Conservation (phyloP, 2,113 vertebrate genomes). For the Pitta sordida region DNA sequence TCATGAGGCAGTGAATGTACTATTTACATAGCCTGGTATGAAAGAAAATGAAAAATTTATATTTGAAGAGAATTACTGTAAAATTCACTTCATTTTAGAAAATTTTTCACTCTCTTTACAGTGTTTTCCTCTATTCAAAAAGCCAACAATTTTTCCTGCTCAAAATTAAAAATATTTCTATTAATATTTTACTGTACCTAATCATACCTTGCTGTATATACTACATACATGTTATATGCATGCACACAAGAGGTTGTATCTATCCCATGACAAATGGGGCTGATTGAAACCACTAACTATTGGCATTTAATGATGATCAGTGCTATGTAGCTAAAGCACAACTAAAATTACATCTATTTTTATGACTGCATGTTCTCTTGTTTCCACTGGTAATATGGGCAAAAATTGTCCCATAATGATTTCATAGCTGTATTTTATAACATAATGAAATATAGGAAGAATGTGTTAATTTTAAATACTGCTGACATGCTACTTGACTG, state of each 20-base stretch:
- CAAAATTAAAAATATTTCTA: neutral
- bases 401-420: neutral
- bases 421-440: neutral
- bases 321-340: neutral
- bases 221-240: fast-evolving
- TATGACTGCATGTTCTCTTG: neutral
- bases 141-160: neutral
- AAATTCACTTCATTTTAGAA: neutral
- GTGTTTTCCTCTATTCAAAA: neutral
- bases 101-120: neutral
- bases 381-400: neutral
- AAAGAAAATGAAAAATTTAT: conserved; percentile 35
- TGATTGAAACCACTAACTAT: neutral
- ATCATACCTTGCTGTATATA: neutral
- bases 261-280: neutral
- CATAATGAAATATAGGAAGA: neutral
- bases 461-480: neutral
- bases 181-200: neutral
- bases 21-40: conserved; percentile 4
- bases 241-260: neutral
- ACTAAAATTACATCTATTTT: neutral
- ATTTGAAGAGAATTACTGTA: neutral
- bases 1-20: neutral
- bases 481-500: neutral
- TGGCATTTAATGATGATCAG: neutral